Percentiles rank a stretch among this genome's conserved stretches.
Evolutionary conservation across 1,140 invertebrate genomes (phyloP).

Genomic region (Samia ricini): DNA sequence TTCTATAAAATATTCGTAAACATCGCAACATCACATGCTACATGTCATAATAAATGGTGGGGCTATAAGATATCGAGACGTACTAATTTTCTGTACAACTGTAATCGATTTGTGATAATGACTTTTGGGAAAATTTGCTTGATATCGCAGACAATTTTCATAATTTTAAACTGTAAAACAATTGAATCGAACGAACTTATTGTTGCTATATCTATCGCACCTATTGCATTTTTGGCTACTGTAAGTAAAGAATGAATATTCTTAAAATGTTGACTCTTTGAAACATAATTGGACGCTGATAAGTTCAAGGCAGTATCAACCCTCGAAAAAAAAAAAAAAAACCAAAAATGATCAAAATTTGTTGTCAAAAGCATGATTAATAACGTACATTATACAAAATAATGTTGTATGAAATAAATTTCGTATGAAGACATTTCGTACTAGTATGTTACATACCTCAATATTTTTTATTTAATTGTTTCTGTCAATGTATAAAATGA

Average conservation of each 20-base stretch:
- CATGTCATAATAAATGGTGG: neutral
- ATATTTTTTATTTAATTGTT: no score
- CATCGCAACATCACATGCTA: neutral
- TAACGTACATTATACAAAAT: no score
- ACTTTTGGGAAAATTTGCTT: conserved; percentile 1
- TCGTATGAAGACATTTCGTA: no score
- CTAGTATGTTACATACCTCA: no score
- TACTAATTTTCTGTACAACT: neutral
- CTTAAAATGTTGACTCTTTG: no score
- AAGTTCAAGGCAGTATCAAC: no score
- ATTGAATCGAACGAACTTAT: neutral
- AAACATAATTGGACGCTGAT: no score
- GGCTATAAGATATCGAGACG: neutral
- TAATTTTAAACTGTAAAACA: neutral
- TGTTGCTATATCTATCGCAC: neutral
- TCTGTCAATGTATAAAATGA: no score
- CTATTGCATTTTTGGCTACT: neutral
- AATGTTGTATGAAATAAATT: no score
- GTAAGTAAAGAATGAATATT: conserved; percentile 2
- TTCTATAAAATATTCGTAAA: conserved; percentile 26
- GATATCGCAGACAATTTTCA: neutral
- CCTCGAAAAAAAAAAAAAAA: no score
- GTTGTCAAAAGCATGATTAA: no score
- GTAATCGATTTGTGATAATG: conserved; percentile 1
- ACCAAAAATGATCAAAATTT: no score